Percentiles rank a stretch among this genome's conserved stretches.
Conservation (phyloP, 2,888 invertebrate genomes). For the Aspidiotus rigidus region DNA sequence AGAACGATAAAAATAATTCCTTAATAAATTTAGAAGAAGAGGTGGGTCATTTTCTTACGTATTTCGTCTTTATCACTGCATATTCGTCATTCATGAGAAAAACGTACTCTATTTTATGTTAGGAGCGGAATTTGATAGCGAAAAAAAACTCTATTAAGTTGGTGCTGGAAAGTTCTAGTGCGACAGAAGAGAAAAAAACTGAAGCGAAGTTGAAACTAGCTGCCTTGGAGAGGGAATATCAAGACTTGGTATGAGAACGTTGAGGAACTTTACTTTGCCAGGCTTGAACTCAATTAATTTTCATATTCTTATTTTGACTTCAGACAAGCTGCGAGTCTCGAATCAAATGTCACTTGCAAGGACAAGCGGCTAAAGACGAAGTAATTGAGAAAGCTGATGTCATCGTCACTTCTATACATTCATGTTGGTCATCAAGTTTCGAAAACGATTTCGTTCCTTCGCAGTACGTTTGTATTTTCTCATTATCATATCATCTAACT, state of each 20-base stretch:
- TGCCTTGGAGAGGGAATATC: not conserved
- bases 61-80: not conserved
- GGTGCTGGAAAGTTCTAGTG: slow-evolving; percentile 4
- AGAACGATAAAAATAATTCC: not conserved
- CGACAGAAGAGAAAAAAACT: not conserved
- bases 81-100: no score
- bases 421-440: slow-evolving; percentile 15
- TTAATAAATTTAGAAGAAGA: slow-evolving; percentile 3
- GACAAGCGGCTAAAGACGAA: slow-evolving; percentile 9
- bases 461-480: not conserved
- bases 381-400: slow-evolving; percentile 10
- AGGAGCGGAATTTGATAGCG: not conserved
- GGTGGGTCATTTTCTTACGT: not conserved
- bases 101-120: not conserved
- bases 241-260: not conserved
- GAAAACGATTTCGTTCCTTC: slow-evolving; percentile 22
- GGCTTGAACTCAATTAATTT: not conserved
- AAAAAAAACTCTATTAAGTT: slow-evolving; percentile 4
- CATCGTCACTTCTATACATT: not conserved
- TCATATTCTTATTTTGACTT: not conserved
- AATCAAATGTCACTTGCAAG: not conserved
- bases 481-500: not conserved
- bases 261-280: not conserved
- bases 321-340: not conserved
- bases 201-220: slow-evolving; percentile 5